phyloP scores from a whole-genome alignment of 2,797 vertebrate genomes.

The Tenualosa ilisha region DNA sequence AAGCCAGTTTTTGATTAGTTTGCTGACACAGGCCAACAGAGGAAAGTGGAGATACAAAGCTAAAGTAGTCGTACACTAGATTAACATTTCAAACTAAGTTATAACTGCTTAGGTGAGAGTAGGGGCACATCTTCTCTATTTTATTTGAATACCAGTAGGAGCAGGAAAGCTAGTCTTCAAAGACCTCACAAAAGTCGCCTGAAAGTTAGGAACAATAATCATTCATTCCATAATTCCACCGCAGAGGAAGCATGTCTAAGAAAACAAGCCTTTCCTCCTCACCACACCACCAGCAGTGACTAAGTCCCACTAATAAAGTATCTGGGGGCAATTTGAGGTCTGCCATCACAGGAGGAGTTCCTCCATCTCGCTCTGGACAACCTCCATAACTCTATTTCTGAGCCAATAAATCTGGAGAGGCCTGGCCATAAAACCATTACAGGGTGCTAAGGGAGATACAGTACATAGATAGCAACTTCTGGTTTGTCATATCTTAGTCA shows the following conservation, averaged over 20 bases:
- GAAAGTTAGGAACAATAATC: neutral
- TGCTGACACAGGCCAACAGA: no score
- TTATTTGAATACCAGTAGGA: neutral
- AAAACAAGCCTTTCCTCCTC: neutral
- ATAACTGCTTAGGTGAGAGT: neutral
- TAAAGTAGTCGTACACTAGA: neutral
- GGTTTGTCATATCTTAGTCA: no score
- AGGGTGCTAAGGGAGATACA: neutral
- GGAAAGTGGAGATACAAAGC: no score
- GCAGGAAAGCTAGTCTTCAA: neutral
- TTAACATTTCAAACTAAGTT: neutral
- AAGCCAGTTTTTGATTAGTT: no score
- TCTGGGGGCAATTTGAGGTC: neutral
- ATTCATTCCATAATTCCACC: neutral
- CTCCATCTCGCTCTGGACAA: neutral
- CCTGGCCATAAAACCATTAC: neutral
- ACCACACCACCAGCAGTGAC: neutral
- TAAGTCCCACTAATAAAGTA: neutral
- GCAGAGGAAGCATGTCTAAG: neutral
- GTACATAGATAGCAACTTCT: no score
- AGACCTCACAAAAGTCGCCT: neutral
- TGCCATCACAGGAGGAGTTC: neutral
- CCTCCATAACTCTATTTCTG: neutral
- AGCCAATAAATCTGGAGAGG: neutral
- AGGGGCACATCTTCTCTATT: neutral